Evolutionary conservation across 1,140 invertebrate species (phyloP).

Genomic region (Drosophila guanche): DNA sequence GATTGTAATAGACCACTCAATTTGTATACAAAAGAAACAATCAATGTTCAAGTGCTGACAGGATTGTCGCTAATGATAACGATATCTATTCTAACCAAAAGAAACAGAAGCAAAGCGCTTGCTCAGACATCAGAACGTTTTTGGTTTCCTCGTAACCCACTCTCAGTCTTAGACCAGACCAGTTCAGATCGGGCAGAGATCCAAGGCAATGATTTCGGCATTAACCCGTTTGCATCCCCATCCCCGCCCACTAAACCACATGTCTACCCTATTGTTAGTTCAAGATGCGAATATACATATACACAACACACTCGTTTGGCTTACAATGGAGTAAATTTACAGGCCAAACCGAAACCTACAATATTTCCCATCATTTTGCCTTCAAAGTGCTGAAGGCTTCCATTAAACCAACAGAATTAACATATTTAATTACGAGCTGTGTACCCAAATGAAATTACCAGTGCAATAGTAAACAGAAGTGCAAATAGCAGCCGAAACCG

Average conservation of each 20-base stretch:
- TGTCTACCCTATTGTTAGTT: conserved; percentile 5
- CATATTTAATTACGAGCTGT: conserved; percentile 63
- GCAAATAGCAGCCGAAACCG: conserved; percentile 23
- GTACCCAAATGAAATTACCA: conserved; percentile 54
- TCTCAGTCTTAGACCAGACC: conserved; percentile 2
- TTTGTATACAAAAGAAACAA: too few species aligned
- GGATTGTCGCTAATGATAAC: too few species aligned
- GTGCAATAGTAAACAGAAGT: conserved; percentile 38
- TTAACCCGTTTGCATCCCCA: too few species aligned
- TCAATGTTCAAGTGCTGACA: too few species aligned
- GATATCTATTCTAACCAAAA: too few species aligned
- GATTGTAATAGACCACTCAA: too few species aligned
- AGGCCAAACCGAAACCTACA: conserved; percentile 20
- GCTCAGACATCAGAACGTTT: conserved; percentile 2
- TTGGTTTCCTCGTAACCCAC: conserved; percentile 12
- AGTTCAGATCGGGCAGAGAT: background rate
- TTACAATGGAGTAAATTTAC: conserved; percentile 18
- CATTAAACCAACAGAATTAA: conserved; percentile 57
- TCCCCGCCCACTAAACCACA: too few species aligned
- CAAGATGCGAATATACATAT: conserved; percentile 10
- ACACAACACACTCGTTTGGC: background rate
- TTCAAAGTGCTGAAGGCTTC: conserved; percentile 64
- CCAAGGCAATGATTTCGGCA: too few species aligned
- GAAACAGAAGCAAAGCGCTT: too few species aligned
- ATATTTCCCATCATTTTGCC: conserved; percentile 61